These are phyloP conservation scores for Harmothoe impar DNA, from an alignment of 2,888 invertebrate genomes.

Conservation along the genomic window DNA sequence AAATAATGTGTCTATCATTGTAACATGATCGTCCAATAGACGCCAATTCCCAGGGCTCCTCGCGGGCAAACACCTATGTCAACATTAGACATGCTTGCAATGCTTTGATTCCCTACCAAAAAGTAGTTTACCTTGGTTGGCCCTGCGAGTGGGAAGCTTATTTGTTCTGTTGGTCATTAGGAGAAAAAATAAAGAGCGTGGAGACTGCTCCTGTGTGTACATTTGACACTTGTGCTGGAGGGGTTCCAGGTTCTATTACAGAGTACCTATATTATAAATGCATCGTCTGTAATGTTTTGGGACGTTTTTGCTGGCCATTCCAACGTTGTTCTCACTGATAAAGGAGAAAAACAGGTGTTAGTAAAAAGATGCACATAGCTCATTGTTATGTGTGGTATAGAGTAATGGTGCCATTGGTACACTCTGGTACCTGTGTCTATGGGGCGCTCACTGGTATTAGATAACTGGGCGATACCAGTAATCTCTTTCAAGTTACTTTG, in stretches of 20 bases:
- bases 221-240: slow-evolving; percentile 9
- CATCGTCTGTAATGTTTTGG: neutral
- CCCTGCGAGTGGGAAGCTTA: neutral
- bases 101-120: neutral
- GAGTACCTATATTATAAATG: neutral
- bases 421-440: too few relatives aligned
- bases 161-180: neutral
- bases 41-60: neutral
- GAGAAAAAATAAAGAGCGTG: slow-evolving; percentile 24
- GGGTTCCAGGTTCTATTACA: neutral
- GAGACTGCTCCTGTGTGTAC: neutral
- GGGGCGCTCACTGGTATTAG: too few relatives aligned
- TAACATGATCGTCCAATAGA: neutral
- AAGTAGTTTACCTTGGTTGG: slow-evolving; percentile 19
- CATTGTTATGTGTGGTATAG: too few relatives aligned
- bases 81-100: neutral
- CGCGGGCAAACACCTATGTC: neutral
- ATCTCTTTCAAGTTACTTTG: too few relatives aligned
- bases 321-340: too few relatives aligned
- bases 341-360: too few relatives aligned
- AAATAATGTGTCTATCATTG: neutral
- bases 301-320: too few relatives aligned
- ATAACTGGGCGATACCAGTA: too few relatives aligned
- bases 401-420: too few relatives aligned
- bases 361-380: too few relatives aligned